phyloP scores from a whole-genome alignment of 64 coral and sea anemone genomes.

The Platygyra sinensis region DNA sequence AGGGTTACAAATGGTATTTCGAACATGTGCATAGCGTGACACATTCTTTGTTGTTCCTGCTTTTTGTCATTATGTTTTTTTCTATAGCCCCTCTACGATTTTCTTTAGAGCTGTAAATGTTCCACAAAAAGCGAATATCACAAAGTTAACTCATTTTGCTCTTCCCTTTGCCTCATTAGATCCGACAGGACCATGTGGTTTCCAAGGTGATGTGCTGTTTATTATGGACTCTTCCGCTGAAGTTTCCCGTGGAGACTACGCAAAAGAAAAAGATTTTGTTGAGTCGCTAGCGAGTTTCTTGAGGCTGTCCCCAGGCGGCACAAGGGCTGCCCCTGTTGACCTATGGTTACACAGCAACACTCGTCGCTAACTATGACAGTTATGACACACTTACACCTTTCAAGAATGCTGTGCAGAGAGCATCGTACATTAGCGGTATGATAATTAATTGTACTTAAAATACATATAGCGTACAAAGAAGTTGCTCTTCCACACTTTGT shows the following conservation, averaged over 20 bases:
- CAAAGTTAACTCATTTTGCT: no score
- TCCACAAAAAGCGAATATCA: no score
- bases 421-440: constrained; percentile 31
- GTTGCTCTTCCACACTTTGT: no score
- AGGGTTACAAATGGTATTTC: no score
- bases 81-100: no score
- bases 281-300: constrained; percentile 52
- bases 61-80: no score
- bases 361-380: constrained; percentile 26
- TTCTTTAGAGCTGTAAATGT: no score
- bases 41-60: no score
- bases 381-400: not conserved
- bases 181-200: constrained; percentile 19
- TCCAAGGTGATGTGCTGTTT: constrained; percentile 72
- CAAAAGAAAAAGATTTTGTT: constrained; percentile 71
- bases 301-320: constrained; percentile 37
- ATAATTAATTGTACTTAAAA: not conserved
- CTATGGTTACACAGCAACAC: constrained; percentile 38
- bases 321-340: constrained; percentile 62
- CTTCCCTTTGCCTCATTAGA: not conserved
- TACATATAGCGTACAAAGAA: no score
- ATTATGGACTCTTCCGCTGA: constrained; percentile 71
- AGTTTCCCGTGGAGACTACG: constrained; percentile 52
- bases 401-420: not conserved
- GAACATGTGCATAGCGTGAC: no score